Evolutionary conservation across 2,113 vertebrate genomes (phyloP).

Genomic region (Nettapus auritus): DNA sequence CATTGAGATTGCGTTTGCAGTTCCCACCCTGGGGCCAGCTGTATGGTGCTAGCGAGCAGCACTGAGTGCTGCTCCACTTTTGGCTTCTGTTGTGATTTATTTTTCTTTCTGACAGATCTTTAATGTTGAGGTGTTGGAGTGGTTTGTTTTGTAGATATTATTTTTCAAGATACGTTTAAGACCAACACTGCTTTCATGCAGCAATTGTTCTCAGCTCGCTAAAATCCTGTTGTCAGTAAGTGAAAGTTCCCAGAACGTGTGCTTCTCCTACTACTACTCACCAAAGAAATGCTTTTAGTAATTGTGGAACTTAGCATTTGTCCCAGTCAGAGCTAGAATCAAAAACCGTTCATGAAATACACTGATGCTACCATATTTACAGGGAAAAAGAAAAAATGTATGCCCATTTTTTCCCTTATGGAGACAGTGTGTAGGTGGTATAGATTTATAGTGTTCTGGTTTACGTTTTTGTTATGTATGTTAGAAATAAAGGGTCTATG

Average conservation of each 20-base stretch:
- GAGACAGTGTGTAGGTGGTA: not conserved
- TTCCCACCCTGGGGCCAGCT: not conserved
- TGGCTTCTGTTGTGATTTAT: fast-evolving
- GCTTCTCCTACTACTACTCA: not conserved
- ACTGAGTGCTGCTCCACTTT: not conserved
- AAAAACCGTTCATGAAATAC: not conserved
- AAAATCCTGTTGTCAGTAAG: not conserved
- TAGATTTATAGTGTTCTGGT: not conserved
- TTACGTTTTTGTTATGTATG: not conserved
- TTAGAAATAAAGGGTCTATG: not conserved
- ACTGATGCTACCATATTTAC: not conserved
- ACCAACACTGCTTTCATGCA: not conserved
- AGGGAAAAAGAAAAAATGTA: not conserved
- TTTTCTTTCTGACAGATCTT: not conserved
- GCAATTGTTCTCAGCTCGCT: not conserved
- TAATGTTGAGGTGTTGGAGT: not conserved
- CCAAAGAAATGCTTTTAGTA: not conserved
- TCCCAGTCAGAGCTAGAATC: not conserved
- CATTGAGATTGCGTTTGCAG: not conserved
- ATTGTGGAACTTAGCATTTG: not conserved
- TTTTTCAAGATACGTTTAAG: not conserved
- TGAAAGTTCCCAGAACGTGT: not conserved
- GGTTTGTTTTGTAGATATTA: not conserved
- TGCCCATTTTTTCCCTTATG: not conserved
- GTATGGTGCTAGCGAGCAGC: not conserved